Evolutionary conservation across 2,888 invertebrate genomes (phyloP).

Genomic region (Apamea epomidion): DNA sequence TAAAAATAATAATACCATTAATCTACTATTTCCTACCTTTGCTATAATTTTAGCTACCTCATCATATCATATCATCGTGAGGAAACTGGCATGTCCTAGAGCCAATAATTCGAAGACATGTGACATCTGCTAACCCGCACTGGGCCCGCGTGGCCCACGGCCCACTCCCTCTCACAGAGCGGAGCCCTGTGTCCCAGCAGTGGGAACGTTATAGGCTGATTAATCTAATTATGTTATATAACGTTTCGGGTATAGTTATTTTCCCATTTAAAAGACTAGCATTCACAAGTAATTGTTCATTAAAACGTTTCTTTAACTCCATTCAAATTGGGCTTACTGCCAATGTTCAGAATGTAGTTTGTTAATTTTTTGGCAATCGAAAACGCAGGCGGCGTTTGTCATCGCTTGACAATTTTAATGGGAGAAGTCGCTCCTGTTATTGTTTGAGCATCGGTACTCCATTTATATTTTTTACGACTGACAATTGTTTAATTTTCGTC

Average conservation of each 20-base stretch:
- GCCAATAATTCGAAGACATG: too few species aligned
- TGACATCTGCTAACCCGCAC: too few species aligned
- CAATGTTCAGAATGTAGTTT: slow-evolving; percentile 29
- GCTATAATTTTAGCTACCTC: too few species aligned
- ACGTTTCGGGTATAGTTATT: neutral
- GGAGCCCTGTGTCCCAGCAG: too few species aligned
- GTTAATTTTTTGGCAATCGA: slow-evolving; percentile 48
- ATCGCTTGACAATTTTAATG: slow-evolving; percentile 45
- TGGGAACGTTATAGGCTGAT: too few species aligned
- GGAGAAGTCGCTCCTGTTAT: neutral
- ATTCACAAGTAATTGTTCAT: slow-evolving; percentile 21
- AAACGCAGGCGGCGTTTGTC: slow-evolving; percentile 25
- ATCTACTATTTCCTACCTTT: too few species aligned
- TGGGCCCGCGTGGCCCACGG: too few species aligned
- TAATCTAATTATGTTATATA: neutral
- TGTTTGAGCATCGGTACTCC: neutral
- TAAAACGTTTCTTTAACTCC: slow-evolving; percentile 28
- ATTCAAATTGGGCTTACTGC: slow-evolving; percentile 39
- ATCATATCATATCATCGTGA: too few species aligned
- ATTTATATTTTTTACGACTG: neutral
- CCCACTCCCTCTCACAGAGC: too few species aligned
- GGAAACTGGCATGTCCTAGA: too few species aligned
- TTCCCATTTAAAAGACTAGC: slow-evolving; percentile 7
- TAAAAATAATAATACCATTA: too few species aligned
- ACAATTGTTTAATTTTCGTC: neutral